Percentiles rank a stretch among this genome's conserved stretches.
Conservation (phyloP, 2,888 invertebrate genomes). For the Gonocerus acuteangulatus region DNA sequence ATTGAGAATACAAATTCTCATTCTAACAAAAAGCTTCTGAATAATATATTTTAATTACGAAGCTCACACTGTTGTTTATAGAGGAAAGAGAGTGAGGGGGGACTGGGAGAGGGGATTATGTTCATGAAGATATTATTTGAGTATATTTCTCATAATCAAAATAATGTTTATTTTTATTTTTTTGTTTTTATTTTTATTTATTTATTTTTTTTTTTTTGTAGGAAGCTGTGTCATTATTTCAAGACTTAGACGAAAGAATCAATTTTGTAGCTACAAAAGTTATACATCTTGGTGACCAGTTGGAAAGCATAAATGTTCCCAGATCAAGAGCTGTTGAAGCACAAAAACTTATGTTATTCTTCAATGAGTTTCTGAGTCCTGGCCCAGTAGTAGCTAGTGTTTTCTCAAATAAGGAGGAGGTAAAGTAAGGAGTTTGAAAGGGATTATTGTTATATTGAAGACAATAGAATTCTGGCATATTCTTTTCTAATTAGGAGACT, state of each 20-base stretch:
- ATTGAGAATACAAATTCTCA: no score
- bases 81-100: no score
- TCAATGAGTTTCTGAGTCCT: conserved; percentile 82
- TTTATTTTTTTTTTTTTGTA: conserved; percentile 42
- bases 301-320: conserved; percentile 93
- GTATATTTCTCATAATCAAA: no score
- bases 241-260: conserved; percentile 89
- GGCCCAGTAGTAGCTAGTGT: conserved; percentile 77
- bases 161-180: no score
- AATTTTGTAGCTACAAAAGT: conserved; percentile 96
- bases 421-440: conserved; percentile 44
- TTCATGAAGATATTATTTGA: no score
- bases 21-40: no score
- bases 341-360: conserved; percentile 80
- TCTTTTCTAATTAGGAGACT: no score
- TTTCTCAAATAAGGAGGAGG: conserved; percentile 76
- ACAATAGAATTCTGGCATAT: no score
- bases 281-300: conserved; percentile 94
- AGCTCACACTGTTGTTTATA: no score
- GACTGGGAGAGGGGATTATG: no score
- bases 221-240: conserved; percentile 78
- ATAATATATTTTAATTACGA: no score
- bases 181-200: no score
- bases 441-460: not conserved
- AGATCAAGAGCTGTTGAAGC: conserved; percentile 91